phyloP scores from a whole-genome alignment of 2,113 vertebrate genomes.

The Arothron firmamentum region DNA sequence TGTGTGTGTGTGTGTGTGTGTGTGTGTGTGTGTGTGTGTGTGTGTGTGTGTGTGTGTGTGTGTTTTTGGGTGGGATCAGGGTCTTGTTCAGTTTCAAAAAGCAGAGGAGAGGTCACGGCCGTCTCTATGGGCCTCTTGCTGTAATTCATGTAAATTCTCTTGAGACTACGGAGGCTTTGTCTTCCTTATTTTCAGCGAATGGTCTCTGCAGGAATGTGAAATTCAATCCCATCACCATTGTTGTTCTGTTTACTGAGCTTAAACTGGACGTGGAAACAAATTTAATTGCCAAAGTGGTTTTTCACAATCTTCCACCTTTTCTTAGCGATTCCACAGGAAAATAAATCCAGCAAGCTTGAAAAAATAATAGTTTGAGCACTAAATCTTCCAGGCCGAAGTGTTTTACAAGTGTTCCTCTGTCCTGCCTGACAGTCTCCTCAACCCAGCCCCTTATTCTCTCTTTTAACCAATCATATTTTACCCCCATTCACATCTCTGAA shows the following conservation, averaged over 20 bases:
- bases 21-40: conserved; percentile 20
- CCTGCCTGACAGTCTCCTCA: conserved; percentile 61
- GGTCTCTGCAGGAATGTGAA: not conserved
- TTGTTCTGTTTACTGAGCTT: too few species aligned
- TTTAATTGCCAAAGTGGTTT: too few species aligned
- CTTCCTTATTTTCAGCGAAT: conserved; percentile 35
- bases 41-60: conserved; percentile 32
- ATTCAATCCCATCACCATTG: conserved; percentile 15
- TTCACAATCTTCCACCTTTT: too few species aligned
- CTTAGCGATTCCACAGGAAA: too few species aligned
- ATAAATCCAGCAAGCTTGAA: not conserved
- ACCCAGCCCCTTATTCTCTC: conserved; percentile 60
- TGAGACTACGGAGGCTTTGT: conserved; percentile 55
- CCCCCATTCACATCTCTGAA: conserved; percentile 66
- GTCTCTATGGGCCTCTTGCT: conserved; percentile 53
- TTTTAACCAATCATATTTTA: conserved; percentile 69
- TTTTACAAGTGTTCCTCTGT: conserved; percentile 37
- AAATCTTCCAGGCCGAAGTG: conserved; percentile 15
- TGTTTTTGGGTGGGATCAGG: conserved; percentile 49
- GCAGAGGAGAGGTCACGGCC: conserved; percentile 52
- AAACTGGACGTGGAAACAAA: too few species aligned
- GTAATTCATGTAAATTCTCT: conserved; percentile 76
- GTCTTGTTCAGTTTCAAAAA: conserved; percentile 66
- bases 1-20: conserved; percentile 26
- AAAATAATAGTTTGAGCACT: not conserved